phyloP scores from a whole-genome alignment of 2,113 vertebrate genomes.

The Sylvilagus bachmani region DNA sequence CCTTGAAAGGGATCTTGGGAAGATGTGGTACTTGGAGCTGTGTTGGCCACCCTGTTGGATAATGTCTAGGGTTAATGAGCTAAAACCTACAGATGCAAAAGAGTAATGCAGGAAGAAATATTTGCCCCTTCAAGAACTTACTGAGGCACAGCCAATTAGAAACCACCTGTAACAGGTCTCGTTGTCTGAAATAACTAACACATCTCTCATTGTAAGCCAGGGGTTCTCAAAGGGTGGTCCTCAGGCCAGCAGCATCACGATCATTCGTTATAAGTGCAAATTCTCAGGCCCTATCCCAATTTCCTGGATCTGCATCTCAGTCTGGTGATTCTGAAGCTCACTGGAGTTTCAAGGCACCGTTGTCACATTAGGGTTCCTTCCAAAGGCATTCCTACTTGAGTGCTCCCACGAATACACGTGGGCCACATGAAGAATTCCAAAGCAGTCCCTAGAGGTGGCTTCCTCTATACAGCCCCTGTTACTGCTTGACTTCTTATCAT shows the following conservation, averaged over 20 bases:
- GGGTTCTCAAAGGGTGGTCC: background rate
- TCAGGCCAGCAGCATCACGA: background rate
- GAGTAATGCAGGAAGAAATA: background rate
- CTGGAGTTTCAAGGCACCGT: background rate
- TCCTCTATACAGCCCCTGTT: background rate
- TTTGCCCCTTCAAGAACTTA: background rate
- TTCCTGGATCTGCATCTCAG: background rate
- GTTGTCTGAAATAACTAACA: background rate
- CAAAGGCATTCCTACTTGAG: background rate
- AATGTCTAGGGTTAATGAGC: background rate
- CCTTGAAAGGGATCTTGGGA: background rate
- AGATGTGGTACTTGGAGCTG: background rate
- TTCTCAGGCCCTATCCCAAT: background rate
- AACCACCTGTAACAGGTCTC: background rate
- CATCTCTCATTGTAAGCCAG: background rate
- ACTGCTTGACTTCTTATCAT: background rate
- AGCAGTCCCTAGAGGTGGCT: background rate
- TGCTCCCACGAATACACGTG: background rate
- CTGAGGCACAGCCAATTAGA: background rate
- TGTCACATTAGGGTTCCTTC: background rate
- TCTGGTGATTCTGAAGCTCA: background rate
- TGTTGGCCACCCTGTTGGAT: background rate
- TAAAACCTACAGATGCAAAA: background rate
- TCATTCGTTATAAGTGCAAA: background rate
- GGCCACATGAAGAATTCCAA: background rate